Base-by-base conservation (phyloP, 1,140 invertebrate genomes). In the Cecropterus lyciades region DNA sequence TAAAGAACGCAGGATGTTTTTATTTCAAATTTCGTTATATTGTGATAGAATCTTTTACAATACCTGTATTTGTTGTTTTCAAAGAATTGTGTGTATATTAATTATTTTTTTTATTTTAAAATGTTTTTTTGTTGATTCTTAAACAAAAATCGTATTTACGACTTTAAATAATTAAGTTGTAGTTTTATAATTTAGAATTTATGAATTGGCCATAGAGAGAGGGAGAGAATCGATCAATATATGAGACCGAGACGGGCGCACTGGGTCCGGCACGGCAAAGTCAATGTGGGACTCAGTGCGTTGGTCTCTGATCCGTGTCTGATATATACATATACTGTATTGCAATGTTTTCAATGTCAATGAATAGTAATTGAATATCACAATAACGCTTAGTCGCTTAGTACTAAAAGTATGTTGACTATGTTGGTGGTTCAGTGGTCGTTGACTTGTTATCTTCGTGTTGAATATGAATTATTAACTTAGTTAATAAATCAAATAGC, bases 281-380 rank as follows among this genome's bases (percentile, higher is more conserved):
- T 20, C 13, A 43, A 49, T 49, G 46, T 20, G 46, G 17, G 16
- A 49, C 17, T 8, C 24, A 10, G 16, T 49, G 46, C 17, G 16
- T 49, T 49, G 17, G 46, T 49, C 46, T 49, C 46, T 20, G 17
- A 13, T 51, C 24, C 27, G 20, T 48, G 10, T 17, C 33, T 37
- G 40, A 14, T 14, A 5, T 40, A 40, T 20, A 8, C 7, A 33
- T 33, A 37, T 1, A 11, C 20, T 27, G 48, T 43, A 43, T 43
- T 43, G 24, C 20, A 51, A 51, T 51, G 48, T 20, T 51, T 51
- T 51, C 48, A 51, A 51, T 51, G 48, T 27, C 48, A 51, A 51
- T 51, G 48, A 43, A 43, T 43, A 43, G 10, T 43, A 27, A 51
- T 27, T 48, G 46, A 48, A 27, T 51, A 27, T 11, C 11, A 51